phyloP scores from a whole-genome alignment of 1,140 invertebrate species.

The Phortica variegata region DNA sequence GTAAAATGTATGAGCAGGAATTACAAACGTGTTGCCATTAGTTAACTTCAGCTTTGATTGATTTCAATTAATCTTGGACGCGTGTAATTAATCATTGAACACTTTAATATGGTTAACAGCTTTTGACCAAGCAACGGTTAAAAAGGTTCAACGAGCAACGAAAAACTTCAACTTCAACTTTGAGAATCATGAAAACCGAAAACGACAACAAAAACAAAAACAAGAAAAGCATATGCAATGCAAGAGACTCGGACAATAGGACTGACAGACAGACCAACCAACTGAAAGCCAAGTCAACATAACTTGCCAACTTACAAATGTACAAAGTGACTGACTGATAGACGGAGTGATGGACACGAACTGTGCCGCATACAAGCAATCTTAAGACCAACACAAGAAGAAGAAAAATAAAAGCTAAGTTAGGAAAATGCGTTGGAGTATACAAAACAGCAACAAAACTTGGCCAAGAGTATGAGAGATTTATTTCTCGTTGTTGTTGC shows the following conservation, averaged over 20 bases:
- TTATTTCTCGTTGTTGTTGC: too few relatives aligned
- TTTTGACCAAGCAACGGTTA: conserved; percentile 56
- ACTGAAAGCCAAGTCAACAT: conserved; percentile 24
- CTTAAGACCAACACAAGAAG: too few relatives aligned
- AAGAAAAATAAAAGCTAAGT: conserved; percentile 50
- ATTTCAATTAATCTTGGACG: conserved; percentile 58
- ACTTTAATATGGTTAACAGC: conserved; percentile 58
- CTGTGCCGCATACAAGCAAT: too few relatives aligned
- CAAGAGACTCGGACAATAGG: too few relatives aligned
- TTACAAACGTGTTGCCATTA: conserved; percentile 57
- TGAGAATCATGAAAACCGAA: conserved; percentile 2
- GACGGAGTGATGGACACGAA: too few relatives aligned
- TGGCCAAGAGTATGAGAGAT: too few relatives aligned
- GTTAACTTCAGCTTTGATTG: conserved; percentile 58
- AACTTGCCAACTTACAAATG: conserved; percentile 36
- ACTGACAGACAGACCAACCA: conserved; percentile 5
- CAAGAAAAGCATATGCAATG: too few relatives aligned
- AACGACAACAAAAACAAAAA: too few relatives aligned
- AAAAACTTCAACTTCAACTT: conserved; percentile 19
- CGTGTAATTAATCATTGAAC: conserved; percentile 58
- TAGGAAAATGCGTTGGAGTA: conserved; percentile 52
- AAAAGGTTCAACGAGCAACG: conserved; percentile 53
- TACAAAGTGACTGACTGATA: conserved; percentile 38
- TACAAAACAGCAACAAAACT: too few relatives aligned
- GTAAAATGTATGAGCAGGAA: conserved; percentile 13